Percentiles rank a stretch among this genome's conserved stretches.
Conservation (phyloP, 2,888 invertebrate species). For the Erpobdella octoculata region DNA sequence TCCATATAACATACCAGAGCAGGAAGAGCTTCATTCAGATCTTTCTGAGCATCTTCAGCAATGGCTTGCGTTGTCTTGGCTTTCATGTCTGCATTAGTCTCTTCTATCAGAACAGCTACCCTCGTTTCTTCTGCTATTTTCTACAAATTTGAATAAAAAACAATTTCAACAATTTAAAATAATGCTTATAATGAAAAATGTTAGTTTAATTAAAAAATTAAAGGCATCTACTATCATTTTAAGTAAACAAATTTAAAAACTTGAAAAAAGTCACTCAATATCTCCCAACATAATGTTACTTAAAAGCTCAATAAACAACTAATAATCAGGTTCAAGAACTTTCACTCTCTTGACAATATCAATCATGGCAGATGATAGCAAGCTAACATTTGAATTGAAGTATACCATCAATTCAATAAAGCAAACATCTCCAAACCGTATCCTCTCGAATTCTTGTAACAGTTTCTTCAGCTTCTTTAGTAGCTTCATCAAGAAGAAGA, state of each 20-base stretch:
- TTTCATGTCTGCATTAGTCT: conserved; percentile 55
- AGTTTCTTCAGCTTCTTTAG: conserved; percentile 57
- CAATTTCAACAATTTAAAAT: too few relatives aligned
- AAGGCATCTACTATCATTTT: too few relatives aligned
- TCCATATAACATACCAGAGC: conserved; percentile 47
- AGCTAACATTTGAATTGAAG: not conserved
- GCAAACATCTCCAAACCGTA: conserved; percentile 38
- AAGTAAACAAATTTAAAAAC: too few relatives aligned
- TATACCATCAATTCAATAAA: not conserved
- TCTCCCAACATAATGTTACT: too few relatives aligned
- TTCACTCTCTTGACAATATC: too few relatives aligned
- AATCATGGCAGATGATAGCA: too few relatives aligned
- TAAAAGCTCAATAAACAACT: too few relatives aligned
- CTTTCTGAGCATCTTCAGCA: conserved; percentile 67
- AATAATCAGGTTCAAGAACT: too few relatives aligned
- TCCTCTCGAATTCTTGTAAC: conserved; percentile 62
- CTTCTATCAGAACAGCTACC: conserved; percentile 50
- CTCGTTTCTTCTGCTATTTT: conserved; percentile 60
- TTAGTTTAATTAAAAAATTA: too few relatives aligned
- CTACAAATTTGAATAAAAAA: conserved; percentile 50
- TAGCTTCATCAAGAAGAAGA: conserved; percentile 52
- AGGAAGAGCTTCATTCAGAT: conserved; percentile 57
- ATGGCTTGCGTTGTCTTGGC: conserved; percentile 63
- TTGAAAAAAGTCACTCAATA: too few relatives aligned
- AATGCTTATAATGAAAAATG: too few relatives aligned